Evolutionary conservation across 1,140 invertebrate genomes (phyloP).

Genomic region (Agrypnia vestita): DNA sequence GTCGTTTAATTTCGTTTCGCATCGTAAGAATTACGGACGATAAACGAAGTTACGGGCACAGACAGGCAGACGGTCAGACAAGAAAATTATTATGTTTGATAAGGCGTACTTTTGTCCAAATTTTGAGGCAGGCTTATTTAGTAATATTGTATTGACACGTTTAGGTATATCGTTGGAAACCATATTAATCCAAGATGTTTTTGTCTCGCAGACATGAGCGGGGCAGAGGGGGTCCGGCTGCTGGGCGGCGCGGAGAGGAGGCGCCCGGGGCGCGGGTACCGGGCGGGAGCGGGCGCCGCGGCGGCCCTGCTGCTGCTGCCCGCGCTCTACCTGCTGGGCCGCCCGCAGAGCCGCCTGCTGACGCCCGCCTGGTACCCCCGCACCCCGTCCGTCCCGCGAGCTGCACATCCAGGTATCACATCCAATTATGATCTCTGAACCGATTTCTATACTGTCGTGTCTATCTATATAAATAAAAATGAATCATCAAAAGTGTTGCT

Average conservation of each 20-base stretch:
- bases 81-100: no score
- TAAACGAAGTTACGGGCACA: no score
- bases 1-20: no score
- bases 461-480: no score
- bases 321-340: slow-evolving; percentile 46
- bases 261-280: slow-evolving; percentile 19
- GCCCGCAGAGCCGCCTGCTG: slow-evolving; percentile 15
- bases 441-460: neutral
- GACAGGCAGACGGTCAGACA: no score
- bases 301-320: slow-evolving; percentile 39
- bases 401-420: slow-evolving; percentile 12
- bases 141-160: no score
- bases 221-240: slow-evolving; percentile 1
- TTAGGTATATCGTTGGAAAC: no score
- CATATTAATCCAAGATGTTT: no score
- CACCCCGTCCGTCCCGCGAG: neutral
- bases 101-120: no score
- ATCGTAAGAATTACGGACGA: no score
- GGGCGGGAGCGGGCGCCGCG: slow-evolving; percentile 28
- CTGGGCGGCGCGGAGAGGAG: slow-evolving; percentile 16
- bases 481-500: no score
- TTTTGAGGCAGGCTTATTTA: no score
- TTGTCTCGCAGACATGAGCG: slow-evolving; percentile 22
- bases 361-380: slow-evolving; percentile 16
- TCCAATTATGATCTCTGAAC: neutral